Base-by-base conservation (phyloP, 2,797 vertebrate genomes). In the Smutsia temminckii region DNA sequence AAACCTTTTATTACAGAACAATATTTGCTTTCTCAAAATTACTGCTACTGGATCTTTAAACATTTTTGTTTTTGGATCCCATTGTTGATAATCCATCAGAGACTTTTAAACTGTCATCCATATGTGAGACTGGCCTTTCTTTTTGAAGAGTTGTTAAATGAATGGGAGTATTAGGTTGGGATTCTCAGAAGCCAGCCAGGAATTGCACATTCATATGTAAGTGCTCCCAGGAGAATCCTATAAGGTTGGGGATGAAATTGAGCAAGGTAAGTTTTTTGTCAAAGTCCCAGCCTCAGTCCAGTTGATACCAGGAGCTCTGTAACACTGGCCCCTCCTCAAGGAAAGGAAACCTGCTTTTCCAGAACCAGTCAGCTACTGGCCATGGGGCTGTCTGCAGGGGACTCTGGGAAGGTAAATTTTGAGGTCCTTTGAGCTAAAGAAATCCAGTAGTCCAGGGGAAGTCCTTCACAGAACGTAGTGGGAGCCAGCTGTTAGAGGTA, bases 11-110 rank as follows among this genome's bases (percentile, higher is more conserved):
- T 40, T 34, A 78, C 6, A 87, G n/a, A 89, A 63, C 2, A 66
- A 13, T 20, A 46, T 9, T 89, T 86, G 2, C 25, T 94, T 83
- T 93, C 11, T 10, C 68, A 16, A 85, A 89, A 77, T 91, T 32
- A 85, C 6, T 85, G n/a, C 7, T 49, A 49, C 4, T n/a, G 59
- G 12, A 29, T 40, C 12, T 46, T 34, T 37, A 17, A 6, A 77
- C 49, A 57, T 12, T 27, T 16, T 63, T 84, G 21, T 27, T 51
- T 14, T 78, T 78, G 53, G 6, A 49, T 53, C 6, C 32, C 4
- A 9, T 80, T 55, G 32, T 51, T 78, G 71, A 66, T 81, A 74
- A 55, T 14, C 53, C 40, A 37, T 23, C 18, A 5, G 63, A 29
- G 0, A 89, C 32, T 66, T 92, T 86, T 71, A 55, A 5, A 17